Evolutionary conservation across 2,113 vertebrate species (phyloP), one percentile per base, ranked within the genome.

Genomic region (Sminthopsis crassicaudata): DNA sequence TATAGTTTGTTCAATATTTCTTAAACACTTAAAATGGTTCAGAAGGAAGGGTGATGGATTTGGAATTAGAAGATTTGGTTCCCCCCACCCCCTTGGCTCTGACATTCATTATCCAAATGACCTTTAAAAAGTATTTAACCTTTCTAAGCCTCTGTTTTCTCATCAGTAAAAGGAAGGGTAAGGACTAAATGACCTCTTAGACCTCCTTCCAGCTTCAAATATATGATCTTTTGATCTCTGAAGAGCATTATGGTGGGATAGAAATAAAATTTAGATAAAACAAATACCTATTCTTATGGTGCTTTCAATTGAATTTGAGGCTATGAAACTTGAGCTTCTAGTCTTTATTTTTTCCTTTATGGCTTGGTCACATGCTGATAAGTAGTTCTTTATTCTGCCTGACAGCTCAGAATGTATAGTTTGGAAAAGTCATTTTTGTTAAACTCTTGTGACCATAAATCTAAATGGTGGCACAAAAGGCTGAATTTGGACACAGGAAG

Each of bases 371-470:
- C 96, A 91, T 93, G 51, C 36, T 94, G 92, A 93, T 93, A 96
- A 54, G n/a, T 93, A 67, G 52, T 48, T 57, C 55, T 53, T 0
- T 94, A 91, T 91, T 96, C 94, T 91, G 50, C 19, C 8, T 60
- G 91, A 89, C 91, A 76, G 22, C 26, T 93, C 46, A 53, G 46
- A 91, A 88, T 54, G 51, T 8, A 93, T 91, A 96, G 90, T 51
- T 95, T 91, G 53, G 89, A 94, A 93, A 93, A 91, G 60, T 48
- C 94, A 57, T 97, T 92, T 92, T 96, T 96, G 90, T 96, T 90
- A 92, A 46, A 26, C 92, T 96, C 89, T 96, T 97, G 95, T 96
- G 95, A 89, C 54, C 95, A 88, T 97, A 95, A 97, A 94, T 51
- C 96, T 94, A 96, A 95, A 97, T 6, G 91, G 0, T 84, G 24